phyloP scores from a whole-genome alignment of 2,888 invertebrate genomes.

The Cerastis rubricosa region DNA sequence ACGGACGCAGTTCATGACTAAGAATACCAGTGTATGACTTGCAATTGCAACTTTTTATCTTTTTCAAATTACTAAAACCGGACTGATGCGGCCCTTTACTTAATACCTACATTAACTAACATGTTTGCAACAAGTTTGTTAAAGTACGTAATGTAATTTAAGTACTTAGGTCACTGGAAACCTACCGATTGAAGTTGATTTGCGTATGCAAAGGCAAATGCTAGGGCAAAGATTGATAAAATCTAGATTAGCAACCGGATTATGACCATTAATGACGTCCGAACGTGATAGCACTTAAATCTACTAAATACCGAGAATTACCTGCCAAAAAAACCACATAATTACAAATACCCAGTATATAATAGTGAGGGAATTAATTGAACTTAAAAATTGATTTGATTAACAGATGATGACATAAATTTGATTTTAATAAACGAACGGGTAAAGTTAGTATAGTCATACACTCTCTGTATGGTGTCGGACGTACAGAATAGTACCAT shows the following conservation, averaged over 20 bases:
- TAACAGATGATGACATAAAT: too few relatives aligned
- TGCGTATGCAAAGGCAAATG: too few relatives aligned
- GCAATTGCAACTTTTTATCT: background rate
- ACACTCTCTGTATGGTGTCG: too few relatives aligned
- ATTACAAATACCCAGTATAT: background rate
- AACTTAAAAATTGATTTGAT: background rate
- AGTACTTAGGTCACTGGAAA: background rate
- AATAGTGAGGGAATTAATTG: background rate
- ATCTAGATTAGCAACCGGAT: conserved; percentile 29
- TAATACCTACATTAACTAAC: background rate
- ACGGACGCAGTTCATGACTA: too few relatives aligned
- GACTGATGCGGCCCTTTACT: background rate
- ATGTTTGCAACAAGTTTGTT: background rate
- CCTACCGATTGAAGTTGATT: conserved; percentile 7
- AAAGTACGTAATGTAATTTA: background rate
- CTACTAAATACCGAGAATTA: background rate
- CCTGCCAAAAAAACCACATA: background rate
- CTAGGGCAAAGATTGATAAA: conserved; percentile 13
- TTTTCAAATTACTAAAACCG: conserved; percentile 4
- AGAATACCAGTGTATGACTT: too few relatives aligned
- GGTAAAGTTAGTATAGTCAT: too few relatives aligned
- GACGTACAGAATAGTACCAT: too few relatives aligned
- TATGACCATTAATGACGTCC: conserved; percentile 15
- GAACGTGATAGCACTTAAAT: conserved; percentile 12
- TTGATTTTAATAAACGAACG: too few relatives aligned